Percentiles rank a stretch among this genome's conserved stretches.
Evolutionary conservation across 2,797 vertebrate species (phyloP).

Genomic region (Synanceia verrucosa): DNA sequence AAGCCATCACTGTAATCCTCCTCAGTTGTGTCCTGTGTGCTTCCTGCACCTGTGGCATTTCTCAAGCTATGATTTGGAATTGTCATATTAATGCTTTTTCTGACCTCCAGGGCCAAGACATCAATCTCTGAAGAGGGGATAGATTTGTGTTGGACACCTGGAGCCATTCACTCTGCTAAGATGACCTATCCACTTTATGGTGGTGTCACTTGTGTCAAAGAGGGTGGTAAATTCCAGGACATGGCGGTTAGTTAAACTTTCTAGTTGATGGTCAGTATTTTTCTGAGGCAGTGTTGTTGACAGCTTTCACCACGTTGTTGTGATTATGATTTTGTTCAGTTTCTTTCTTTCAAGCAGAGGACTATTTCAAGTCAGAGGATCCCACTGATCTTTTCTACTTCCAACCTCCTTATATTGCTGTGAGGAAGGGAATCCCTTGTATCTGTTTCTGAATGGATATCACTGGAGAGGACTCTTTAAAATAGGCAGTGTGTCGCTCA

Average conservation of each 20-base stretch:
- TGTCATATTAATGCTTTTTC: slow-evolving; percentile 61
- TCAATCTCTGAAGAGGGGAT: slow-evolving; percentile 54
- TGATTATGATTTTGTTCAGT: not conserved
- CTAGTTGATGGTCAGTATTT: not conserved
- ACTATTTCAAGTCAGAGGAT: not conserved
- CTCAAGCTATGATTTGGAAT: slow-evolving; percentile 50
- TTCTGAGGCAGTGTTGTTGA: not conserved
- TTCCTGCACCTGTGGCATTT: slow-evolving; percentile 50
- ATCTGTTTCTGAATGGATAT: not conserved
- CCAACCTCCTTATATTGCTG: not conserved
- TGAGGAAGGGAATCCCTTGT: not conserved
- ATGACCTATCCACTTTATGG: slow-evolving; percentile 45
- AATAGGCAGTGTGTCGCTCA: slow-evolving; percentile 24
- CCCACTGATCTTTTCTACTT: not conserved
- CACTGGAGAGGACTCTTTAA: slow-evolving; percentile 12
- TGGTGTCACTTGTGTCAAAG: slow-evolving; percentile 32
- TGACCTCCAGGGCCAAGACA: slow-evolving; percentile 50
- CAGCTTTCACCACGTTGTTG: not conserved
- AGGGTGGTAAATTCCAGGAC: slow-evolving; percentile 12
- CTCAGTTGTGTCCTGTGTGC: slow-evolving; percentile 1
- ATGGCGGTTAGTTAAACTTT: not conserved
- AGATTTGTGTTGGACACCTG: slow-evolving; percentile 51
- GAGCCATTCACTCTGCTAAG: slow-evolving; percentile 46
- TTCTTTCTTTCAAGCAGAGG: not conserved
- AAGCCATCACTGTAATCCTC: slow-evolving; percentile 29